phyloP scores from a whole-genome alignment of 2,888 invertebrate species.

The Catocala nupta region DNA sequence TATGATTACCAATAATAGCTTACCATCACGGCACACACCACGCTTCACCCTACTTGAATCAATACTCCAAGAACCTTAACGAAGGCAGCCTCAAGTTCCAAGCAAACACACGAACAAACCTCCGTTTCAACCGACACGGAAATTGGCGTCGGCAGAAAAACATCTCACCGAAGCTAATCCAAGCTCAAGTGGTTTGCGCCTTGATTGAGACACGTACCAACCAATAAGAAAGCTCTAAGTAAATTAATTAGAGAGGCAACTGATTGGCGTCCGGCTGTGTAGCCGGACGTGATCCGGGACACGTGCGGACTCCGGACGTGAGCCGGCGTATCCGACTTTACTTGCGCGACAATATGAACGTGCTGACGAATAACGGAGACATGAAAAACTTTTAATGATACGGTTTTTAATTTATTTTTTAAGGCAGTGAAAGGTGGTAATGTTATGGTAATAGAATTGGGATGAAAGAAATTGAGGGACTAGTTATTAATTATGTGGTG shows the following conservation, averaged over 20 bases:
- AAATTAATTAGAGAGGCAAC: conserved; percentile 26
- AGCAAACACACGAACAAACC: conserved; percentile 1
- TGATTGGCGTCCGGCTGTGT: conserved; percentile 21
- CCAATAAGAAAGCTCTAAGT: conserved; percentile 35
- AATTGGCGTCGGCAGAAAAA: conserved; percentile 11
- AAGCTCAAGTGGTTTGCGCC: conserved; percentile 31
- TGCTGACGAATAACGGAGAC: conserved; percentile 45
- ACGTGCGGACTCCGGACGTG: conserved; percentile 51
- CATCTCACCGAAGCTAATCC: conserved; percentile 27
- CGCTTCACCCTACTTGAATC: too few species aligned
- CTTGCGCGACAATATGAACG: conserved; percentile 47
- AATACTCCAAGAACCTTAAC: too few species aligned
- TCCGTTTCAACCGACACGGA: background rate
- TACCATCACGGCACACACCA: too few species aligned
- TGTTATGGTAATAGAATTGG: background rate
- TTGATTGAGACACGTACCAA: conserved; percentile 49
- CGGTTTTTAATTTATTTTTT: conserved; percentile 9
- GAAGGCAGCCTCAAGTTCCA: too few species aligned
- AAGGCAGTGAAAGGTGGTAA: conserved; percentile 12
- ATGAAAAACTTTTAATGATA: conserved; percentile 34
- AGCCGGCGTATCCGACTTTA: conserved; percentile 47
- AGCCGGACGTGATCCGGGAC: conserved; percentile 19
- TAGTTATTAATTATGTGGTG: background rate
- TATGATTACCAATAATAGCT: too few species aligned
- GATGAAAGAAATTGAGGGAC: background rate